Evolutionary conservation across 1,140 invertebrate genomes (phyloP).

Genomic region (Conus betulinus): DNA sequence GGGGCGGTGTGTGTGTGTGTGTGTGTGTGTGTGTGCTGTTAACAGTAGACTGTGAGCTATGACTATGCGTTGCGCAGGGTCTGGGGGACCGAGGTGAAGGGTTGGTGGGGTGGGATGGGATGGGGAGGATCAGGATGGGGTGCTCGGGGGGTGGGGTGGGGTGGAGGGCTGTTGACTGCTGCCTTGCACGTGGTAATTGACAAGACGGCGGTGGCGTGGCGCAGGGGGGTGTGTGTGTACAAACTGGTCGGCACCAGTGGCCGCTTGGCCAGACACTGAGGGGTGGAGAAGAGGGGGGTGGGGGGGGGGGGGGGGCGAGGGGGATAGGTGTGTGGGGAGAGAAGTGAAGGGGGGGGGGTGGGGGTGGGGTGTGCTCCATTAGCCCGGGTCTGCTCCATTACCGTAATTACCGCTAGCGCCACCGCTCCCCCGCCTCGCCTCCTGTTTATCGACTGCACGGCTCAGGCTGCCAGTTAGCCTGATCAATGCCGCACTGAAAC

Average conservation of each 20-base stretch:
- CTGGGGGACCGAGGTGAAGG: no score
- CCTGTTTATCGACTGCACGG: slow-evolving; percentile 13
- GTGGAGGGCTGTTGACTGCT: background rate
- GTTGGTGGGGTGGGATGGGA: no score
- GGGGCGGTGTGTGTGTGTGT: background rate
- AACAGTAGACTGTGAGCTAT: no score
- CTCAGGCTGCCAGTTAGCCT: background rate
- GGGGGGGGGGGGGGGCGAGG: background rate
- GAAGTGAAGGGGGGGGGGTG: background rate
- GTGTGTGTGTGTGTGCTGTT: no score
- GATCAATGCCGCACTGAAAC: background rate
- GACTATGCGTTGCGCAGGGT: no score
- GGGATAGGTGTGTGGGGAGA: background rate
- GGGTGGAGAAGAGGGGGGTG: background rate
- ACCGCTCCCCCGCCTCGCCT: background rate
- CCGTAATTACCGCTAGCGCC: slow-evolving; percentile 29
- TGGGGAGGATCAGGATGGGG: no score
- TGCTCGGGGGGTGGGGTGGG: no score
- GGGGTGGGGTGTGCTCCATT: slow-evolving; percentile 11
- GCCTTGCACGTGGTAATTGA: background rate
- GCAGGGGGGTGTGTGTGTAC: background rate
- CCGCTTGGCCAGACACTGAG: background rate
- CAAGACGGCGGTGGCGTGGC: background rate
- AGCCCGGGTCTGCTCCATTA: slow-evolving; percentile 30
- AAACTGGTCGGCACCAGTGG: background rate